phyloP scores from a whole-genome alignment of 2,888 invertebrate genomes.

The Diloba caeruleocephala region DNA sequence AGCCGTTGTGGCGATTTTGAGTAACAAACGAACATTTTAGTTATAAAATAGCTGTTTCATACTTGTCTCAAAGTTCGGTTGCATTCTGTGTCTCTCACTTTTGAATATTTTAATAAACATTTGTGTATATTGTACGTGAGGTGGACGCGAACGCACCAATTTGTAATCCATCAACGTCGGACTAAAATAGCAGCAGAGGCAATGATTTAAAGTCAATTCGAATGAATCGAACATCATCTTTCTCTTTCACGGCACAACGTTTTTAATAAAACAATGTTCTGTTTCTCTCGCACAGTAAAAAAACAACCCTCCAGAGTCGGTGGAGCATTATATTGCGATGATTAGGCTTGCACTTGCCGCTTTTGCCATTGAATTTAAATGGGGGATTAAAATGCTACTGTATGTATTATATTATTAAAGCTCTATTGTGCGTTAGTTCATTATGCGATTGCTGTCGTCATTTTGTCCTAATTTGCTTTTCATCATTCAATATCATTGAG shows the following conservation, averaged over 20 bases:
- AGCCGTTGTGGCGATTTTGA: too few relatives aligned
- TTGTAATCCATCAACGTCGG: conserved; percentile 84
- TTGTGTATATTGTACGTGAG: conserved; percentile 50
- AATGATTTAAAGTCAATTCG: conserved; percentile 88
- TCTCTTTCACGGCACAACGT: conserved; percentile 60
- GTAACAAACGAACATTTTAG: too few relatives aligned
- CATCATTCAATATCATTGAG: conserved; percentile 2
- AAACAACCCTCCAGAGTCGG: conserved; percentile 77
- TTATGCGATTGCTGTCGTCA: conserved; percentile 81
- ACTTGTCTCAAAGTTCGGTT: too few relatives aligned
- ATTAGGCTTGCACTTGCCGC: conserved; percentile 87
- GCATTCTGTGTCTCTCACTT: neutral
- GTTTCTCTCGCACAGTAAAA: conserved; percentile 72
- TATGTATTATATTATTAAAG: conserved; percentile 85
- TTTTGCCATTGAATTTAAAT: conserved; percentile 87
- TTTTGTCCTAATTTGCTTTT: conserved; percentile 60
- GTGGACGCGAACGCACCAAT: conserved; percentile 73
- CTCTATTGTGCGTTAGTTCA: conserved; percentile 83
- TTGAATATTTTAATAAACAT: neutral
- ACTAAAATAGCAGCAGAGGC: conserved; percentile 80
- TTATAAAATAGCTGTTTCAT: too few relatives aligned
- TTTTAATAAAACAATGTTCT: conserved; percentile 49
- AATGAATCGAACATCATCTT: conserved; percentile 71
- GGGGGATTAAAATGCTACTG: conserved; percentile 84
- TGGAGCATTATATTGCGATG: conserved; percentile 88